A percentile compares a stretch with the other conserved stretches of the same genome.
Conservation (phyloP, 2,113 vertebrate species). For the Poecilia latipinna region DNA sequence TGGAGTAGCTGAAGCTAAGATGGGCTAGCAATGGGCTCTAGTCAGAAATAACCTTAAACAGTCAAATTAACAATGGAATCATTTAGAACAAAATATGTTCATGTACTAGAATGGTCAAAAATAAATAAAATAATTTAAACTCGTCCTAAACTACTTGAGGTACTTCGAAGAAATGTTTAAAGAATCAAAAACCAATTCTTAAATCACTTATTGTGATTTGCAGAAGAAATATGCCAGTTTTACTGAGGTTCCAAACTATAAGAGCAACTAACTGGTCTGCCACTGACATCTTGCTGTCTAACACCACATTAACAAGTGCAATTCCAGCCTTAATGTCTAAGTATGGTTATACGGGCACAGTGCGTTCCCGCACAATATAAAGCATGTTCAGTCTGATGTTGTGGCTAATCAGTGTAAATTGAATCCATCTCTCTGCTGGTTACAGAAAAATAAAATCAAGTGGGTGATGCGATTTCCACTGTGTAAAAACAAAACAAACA, state of each 20-base stretch:
- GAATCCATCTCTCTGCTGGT: not conserved
- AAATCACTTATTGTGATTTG: not conserved
- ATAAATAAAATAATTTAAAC: too few species aligned
- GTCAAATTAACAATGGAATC: too few species aligned
- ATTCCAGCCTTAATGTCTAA: not conserved
- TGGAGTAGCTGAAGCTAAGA: too few species aligned
- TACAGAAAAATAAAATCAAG: not conserved
- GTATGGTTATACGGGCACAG: not conserved
- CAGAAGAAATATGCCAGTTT: not conserved
- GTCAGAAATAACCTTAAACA: too few species aligned
- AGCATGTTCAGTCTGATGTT: not conserved
- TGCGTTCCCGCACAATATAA: not conserved
- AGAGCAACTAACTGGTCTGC: not conserved
- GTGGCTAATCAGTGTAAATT: not conserved
- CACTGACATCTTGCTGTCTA: too few species aligned
- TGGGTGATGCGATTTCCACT: not conserved
- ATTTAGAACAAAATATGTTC: too few species aligned
- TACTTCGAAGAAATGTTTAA: not conserved
- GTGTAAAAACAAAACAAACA: not conserved
- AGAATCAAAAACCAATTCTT: not conserved
- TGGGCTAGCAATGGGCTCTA: too few species aligned
- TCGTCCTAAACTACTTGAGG: too few species aligned
- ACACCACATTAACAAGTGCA: not conserved
- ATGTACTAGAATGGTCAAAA: too few species aligned
- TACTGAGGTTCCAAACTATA: not conserved